phyloP scores from a whole-genome alignment of 2,113 vertebrate genomes.

The Paramisgurnus dabryanus region DNA sequence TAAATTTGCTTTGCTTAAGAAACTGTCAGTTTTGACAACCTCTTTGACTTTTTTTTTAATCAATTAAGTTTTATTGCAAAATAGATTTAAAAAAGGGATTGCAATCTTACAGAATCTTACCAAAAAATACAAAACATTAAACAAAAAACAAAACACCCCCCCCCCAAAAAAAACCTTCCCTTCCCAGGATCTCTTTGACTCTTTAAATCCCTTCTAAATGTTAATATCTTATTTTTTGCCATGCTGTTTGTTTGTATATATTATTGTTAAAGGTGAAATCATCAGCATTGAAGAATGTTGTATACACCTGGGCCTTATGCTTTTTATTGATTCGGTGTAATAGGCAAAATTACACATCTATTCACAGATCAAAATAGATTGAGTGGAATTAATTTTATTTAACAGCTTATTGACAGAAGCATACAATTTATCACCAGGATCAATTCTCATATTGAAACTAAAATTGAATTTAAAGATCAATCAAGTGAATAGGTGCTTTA shows the following conservation, averaged over 20 bases:
- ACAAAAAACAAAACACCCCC: too few relatives aligned
- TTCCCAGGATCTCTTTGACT: slow-evolving; percentile 27
- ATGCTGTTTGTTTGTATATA: slow-evolving; percentile 49
- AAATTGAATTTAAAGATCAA: background rate
- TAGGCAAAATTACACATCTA: slow-evolving; percentile 48
- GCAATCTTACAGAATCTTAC: too few relatives aligned
- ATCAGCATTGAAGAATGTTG: slow-evolving; percentile 25
- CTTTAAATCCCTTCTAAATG: background rate
- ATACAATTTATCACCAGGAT: background rate
- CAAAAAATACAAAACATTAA: too few relatives aligned
- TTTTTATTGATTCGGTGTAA: slow-evolving; percentile 45
- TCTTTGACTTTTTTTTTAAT: too few relatives aligned
- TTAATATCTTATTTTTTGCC: slow-evolving; percentile 43
- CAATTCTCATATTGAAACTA: slow-evolving; percentile 6
- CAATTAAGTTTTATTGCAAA: too few relatives aligned
- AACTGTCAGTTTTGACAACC: background rate
- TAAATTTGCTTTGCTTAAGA: too few relatives aligned
- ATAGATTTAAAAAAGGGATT: too few relatives aligned
- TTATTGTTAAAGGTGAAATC: slow-evolving; percentile 68
- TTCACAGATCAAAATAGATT: slow-evolving; percentile 36
- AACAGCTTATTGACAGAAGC: background rate
- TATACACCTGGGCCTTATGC: slow-evolving; percentile 46
- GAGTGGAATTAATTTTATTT: background rate
- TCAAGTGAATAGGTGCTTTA: too few relatives aligned
- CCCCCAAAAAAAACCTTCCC: background rate